Evolutionary conservation across 2,113 vertebrate genomes (phyloP), one percentile per base, ranked within the genome.

Genomic region (Onychostruthus taczanowskii): DNA sequence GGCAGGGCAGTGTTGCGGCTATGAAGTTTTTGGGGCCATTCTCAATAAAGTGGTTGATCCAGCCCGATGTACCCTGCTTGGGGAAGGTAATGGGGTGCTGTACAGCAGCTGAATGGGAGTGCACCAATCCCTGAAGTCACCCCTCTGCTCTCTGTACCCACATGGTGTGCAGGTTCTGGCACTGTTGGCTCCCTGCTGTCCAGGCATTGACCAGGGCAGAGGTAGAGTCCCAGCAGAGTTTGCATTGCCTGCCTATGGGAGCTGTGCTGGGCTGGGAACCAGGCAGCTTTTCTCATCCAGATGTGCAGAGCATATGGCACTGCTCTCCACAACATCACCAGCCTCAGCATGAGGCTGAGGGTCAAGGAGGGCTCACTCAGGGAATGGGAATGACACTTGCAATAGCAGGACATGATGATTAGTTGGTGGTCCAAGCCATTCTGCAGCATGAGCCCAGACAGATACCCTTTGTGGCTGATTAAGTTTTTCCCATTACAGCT

Each of bases 11-110:
- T 98, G 98, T 87, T 97, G 81, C 0, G 98, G 98, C 41, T 99
- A 98, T 95, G 98, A 98, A n/a, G 84, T 99, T 73, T 98, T 99
- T 7, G 99, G 99, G 16, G 95, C 97, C 19, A 92, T 99, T 95
- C 96, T 96, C 82, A 95, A 96, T 37, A 98, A 98, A 96, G 97
- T 96, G 4, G 94, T 98, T 53, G 98, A 99, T 84, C 98, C 98
- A 74, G 93, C 95, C 98, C 98, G 98, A 87, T 99, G 99, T 92
- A 96, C 97, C 44, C 96, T 98, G 26, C 98, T 98, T 7, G 99
- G 99, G 28, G 98, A 99, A 99, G 99, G 99, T 99, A 97, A 98
- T 95, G 39, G 31, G 16, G 17, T 83, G 21, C 58, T 62, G 23
- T 90, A 11, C 33, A 13, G 4, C 19, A 67, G 70, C 44, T 26